Evolutionary conservation across 2,113 vertebrate species (phyloP), one percentile per base, ranked within the genome.

Genomic region (Marmota monax): DNA sequence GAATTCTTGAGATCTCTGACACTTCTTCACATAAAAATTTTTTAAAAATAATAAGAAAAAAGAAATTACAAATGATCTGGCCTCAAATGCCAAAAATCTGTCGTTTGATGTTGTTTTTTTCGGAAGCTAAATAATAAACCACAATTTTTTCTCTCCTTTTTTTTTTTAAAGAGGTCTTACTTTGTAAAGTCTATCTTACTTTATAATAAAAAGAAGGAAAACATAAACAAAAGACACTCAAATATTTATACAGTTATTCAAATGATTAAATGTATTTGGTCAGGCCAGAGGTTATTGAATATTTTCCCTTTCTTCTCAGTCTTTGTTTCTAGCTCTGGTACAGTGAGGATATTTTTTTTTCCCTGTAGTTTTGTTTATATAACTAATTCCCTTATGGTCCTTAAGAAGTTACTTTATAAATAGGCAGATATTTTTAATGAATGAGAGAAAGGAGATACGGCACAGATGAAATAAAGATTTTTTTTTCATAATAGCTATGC

Each of bases 111-210:
- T 98, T 98, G 45, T 88, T 97, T 98, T 97, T 98, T 98, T 98
- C 90, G 92, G 98, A 98, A 98, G 97, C 98, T 98, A 98, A 98
- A 97, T 98, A 98, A 98, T 98, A 98, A 98, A 97, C 98, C 92
- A 92, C 87, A 97, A 39, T 96, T 98, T 95, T 42, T 95, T 58
- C 22, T 6, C 18, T 58, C 56, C 77, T 45, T 48, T 34, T 0
- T 18, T 90, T 96, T 96, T 92, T 56, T 11, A 84, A 98, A 97
- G 82, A 93, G 89, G 0, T 95, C 97, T 91, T 93, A 96, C 95
- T 98, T 98, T 98, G 97, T 97, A 98, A 98, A 98, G 95, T 90
- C 96, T 97, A 97, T 92, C 94, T 98, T 97, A 96, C 96, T 99
- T 98, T 98, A 97, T 98, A 98, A 98, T 98, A 98, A 98, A 98